Evolutionary conservation across 2,888 invertebrate genomes (phyloP).

Genomic region (Corythucha ciliata): DNA sequence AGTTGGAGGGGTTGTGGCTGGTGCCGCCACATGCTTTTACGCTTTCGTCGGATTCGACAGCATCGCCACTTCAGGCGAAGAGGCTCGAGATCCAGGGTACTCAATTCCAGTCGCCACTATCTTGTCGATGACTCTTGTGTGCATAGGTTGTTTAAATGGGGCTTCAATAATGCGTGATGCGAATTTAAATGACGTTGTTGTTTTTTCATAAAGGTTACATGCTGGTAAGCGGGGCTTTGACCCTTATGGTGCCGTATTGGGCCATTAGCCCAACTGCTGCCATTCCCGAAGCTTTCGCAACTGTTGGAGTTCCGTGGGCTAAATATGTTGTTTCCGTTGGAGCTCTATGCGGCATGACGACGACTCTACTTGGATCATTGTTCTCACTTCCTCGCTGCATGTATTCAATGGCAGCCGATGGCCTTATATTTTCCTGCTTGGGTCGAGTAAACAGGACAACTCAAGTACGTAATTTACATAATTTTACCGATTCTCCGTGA

Average conservation of each 20-base stretch:
- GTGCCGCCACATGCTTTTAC: slow-evolving; percentile 85
- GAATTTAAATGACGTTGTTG: not conserved
- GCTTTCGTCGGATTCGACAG: slow-evolving; percentile 89
- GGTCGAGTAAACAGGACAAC: slow-evolving; percentile 68
- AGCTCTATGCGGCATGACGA: slow-evolving; percentile 86
- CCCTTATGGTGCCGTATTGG: slow-evolving; percentile 68
- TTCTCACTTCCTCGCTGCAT: slow-evolving; percentile 77
- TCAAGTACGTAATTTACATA: slow-evolving; percentile 49
- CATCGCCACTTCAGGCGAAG: slow-evolving; percentile 80
- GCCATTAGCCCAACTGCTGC: slow-evolving; percentile 67
- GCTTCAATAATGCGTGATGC: not conserved
- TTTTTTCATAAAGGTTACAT: slow-evolving; percentile 49
- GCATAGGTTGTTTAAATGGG: slow-evolving; percentile 50
- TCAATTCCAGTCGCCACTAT: slow-evolving; percentile 79
- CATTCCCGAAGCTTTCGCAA: slow-evolving; percentile 68
- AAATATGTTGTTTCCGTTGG: slow-evolving; percentile 74
- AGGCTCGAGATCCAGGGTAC: slow-evolving; percentile 66
- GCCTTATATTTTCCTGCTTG: slow-evolving; percentile 69
- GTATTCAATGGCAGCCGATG: slow-evolving; percentile 86
- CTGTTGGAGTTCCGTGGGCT: slow-evolving; percentile 68
- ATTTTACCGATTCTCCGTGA: not conserved
- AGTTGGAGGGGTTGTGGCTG: slow-evolving; percentile 64
- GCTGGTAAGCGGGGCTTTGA: slow-evolving; percentile 69
- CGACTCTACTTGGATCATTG: slow-evolving; percentile 73
- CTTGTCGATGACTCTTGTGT: slow-evolving; percentile 69